Evolutionary conservation across 2,888 invertebrate species (phyloP), one percentile per base, ranked within the genome.

Genomic region (Iphiclides podalirius): DNA sequence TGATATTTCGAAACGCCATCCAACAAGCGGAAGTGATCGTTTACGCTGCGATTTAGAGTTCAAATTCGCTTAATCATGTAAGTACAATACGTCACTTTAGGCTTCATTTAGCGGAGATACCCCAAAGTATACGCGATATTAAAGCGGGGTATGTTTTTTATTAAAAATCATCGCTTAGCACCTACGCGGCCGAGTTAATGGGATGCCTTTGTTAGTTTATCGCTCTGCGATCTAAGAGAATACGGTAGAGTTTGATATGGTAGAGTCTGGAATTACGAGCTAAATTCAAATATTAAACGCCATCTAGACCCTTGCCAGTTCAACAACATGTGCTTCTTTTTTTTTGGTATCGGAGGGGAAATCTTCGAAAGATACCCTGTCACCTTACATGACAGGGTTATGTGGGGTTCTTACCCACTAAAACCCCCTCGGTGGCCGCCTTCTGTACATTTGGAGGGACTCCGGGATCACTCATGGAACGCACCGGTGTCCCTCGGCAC

Each of bases 151-250:
- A 69, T 72, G 64, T 61, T 69, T 77, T 78, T 82, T 80, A 81
- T 79, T 82, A 83, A 83, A 83, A 84, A 78, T 79, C 75, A 80
- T 80, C 80, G 78, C 77, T 81, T 77, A 79, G 61, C 68, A 62
- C 62, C 62, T 66, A 56, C 47, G 45, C 43, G 40, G 31, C 20
- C 38, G 50, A 47, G 55, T 54, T 64, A 63, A 65, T 65, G 57
- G 57, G 60, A n/a, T 60, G 56, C 55, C 57, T 57, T 60, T 50
- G 50, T 44, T 26, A 20, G 39, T 44, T 50, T 31, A 50, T 26
- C 15, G 35, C 37, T 12, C 2, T 11, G 11, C 12, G 12, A n/a
- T 31, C n/a, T 11, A 1, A 31, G 31, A 12, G n/a, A 20, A 12
- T 34, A 34, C 20, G 11, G 34, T 41, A 15, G 41, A 11, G 1